A percentile compares a stretch with the other conserved stretches of the same genome.
These are phyloP conservation scores for Trichogramma evanescens DNA, from an alignment of 2,888 invertebrate species.

Conservation along the genomic window DNA sequence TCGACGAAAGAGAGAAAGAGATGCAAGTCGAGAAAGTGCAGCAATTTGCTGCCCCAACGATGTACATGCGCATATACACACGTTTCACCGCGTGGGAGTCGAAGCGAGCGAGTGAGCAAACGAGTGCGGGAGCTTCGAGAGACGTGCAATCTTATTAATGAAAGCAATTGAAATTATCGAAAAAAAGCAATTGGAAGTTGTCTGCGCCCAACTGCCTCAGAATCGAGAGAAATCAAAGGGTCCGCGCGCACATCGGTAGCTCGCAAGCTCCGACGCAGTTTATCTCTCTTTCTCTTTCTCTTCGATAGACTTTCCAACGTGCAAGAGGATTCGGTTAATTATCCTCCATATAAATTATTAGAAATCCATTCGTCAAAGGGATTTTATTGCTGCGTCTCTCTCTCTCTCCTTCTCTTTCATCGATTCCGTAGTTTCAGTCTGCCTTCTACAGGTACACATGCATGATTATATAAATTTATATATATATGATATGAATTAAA, in stretches of 20 bases:
- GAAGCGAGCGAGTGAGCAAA: no score
- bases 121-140: no score
- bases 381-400: slow-evolving; percentile 3
- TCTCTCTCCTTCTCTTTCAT: not conserved
- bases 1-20: no score
- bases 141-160: slow-evolving; percentile 15
- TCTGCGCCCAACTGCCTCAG: slow-evolving; percentile 9
- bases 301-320: no score
- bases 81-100: no score
- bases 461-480: no score
- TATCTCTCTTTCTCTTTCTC: no score
- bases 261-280: slow-evolving; percentile 1
- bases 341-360: slow-evolving; percentile 42
- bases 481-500: no score
- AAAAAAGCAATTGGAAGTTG: slow-evolving; percentile 15
- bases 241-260: slow-evolving; percentile 23
- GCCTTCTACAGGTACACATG: no score
- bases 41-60: no score
- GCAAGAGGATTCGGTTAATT: slow-evolving; percentile 33
- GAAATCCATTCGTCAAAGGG: slow-evolving; percentile 32
- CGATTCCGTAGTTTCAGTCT: not conserved
- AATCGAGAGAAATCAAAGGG: slow-evolving; percentile 32
- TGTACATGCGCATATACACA: no score
- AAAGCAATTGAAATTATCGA: slow-evolving; percentile 25
- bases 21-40: no score